A percentile compares a stretch with the other conserved stretches of the same genome.
phyloP scores from a whole-genome alignment of 1,140 invertebrate species.

The Apis cerana region DNA sequence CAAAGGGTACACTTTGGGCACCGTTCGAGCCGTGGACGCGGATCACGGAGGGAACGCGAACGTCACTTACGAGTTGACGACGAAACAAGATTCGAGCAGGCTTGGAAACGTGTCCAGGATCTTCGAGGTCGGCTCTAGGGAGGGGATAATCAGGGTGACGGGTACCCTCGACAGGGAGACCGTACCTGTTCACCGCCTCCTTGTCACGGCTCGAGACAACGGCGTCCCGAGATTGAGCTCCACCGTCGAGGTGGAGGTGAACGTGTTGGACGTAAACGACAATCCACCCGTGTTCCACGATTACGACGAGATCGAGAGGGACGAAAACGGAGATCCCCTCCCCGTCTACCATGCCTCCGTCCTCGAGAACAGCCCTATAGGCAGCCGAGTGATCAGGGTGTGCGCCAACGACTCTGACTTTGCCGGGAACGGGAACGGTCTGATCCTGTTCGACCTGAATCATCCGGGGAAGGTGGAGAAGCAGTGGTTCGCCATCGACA shows the following conservation, averaged over 20 bases:
- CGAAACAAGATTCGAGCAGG: conserved; percentile 7
- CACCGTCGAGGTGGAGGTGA: conserved; percentile 89
- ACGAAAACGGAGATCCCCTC: conserved; percentile 62
- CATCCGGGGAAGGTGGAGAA: conserved; percentile 75
- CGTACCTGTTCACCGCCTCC: conserved; percentile 86
- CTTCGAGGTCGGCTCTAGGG: conserved; percentile 34
- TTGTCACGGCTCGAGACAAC: conserved; percentile 89
- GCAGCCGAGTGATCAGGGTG: conserved; percentile 86
- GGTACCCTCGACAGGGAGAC: conserved; percentile 91
- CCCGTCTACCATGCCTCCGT: conserved; percentile 88
- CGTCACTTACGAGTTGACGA: conserved; percentile 86
- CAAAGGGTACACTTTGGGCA: conserved; percentile 86
- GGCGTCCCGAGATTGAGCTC: conserved; percentile 84
- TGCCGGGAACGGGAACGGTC: conserved; percentile 90
- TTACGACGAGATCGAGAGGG: conserved; percentile 83
- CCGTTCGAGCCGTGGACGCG: conserved; percentile 88
- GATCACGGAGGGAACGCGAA: conserved; percentile 90
- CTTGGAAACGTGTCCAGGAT: conserved; percentile 18
- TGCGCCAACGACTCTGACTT: conserved; percentile 93
- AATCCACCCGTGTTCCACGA: conserved; percentile 88
- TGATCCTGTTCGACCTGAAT: conserved; percentile 88
- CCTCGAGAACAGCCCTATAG: conserved; percentile 86
- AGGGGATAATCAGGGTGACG: conserved; percentile 88
- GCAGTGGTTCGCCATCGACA: conserved; percentile 29
- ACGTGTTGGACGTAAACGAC: conserved; percentile 91